These are phyloP conservation scores for Ctenomys sociabilis DNA, from an alignment of 2,113 vertebrate genomes.

Conservation along the genomic window DNA sequence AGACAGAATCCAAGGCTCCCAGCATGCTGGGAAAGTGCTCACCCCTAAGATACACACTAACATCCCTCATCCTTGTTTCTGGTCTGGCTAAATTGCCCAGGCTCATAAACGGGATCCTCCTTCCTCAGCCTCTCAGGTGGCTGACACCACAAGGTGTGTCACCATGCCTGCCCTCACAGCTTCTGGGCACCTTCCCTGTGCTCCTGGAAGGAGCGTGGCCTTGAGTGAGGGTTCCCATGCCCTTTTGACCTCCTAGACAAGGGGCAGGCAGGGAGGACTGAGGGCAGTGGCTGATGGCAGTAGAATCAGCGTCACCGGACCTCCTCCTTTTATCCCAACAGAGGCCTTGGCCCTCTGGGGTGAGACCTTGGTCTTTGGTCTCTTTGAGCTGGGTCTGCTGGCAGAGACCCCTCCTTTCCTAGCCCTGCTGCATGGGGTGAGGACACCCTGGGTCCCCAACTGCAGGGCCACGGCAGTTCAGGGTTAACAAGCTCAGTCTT, in stretches of 20 bases:
- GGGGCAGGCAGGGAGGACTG: neutral
- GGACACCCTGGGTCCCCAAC: neutral
- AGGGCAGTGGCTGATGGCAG: neutral
- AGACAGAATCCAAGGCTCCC: neutral
- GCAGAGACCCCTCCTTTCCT: neutral
- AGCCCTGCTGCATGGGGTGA: no score
- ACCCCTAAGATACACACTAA: neutral
- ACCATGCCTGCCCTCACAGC: neutral
- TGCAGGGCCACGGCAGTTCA: neutral
- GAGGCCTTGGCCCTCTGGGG: neutral
- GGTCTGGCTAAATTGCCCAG: neutral
- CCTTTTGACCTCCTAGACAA: neutral
- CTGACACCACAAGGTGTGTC: neutral
- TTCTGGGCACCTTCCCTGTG: neutral
- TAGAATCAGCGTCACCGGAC: neutral
- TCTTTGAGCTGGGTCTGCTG: neutral
- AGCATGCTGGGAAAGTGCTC: neutral
- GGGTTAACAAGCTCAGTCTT: slow-evolving; percentile 17
- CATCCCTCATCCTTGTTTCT: no score
- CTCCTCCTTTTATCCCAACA: neutral
- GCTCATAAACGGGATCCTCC: neutral
- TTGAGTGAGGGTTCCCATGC: no score
- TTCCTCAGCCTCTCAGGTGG: neutral
- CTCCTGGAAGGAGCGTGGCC: neutral
- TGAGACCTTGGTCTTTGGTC: neutral